These are phyloP conservation scores for Pituophis catenifer DNA, from an alignment of 2,113 vertebrate species.

Conservation along the genomic window DNA sequence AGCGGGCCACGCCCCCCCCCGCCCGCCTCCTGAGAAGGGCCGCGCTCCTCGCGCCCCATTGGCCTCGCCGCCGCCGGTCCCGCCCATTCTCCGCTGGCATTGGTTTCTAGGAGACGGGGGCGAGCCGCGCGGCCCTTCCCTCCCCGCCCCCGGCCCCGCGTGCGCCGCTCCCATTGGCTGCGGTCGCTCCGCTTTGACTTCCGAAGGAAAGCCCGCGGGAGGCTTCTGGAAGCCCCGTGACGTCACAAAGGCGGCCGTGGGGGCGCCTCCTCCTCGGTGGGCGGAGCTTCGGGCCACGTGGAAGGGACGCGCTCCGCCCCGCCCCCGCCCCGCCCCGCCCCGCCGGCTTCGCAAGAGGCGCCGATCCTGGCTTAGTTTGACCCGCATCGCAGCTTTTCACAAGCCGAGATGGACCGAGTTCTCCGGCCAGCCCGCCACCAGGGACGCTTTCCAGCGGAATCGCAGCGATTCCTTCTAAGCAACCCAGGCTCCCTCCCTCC, in stretches of 20 bases:
- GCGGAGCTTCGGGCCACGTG: not conserved
- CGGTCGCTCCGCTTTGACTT: not conserved
- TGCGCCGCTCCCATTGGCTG: not conserved
- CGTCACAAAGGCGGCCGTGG: not conserved
- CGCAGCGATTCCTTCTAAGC: not conserved
- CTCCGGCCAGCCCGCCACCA: not conserved
- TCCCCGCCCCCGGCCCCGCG: no score
- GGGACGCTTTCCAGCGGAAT: not conserved
- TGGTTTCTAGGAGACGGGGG: not conserved
- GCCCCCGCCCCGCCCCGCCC: no score
- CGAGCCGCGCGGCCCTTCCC: no score
- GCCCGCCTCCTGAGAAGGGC: not conserved
- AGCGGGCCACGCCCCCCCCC: not conserved
- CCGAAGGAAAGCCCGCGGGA: not conserved
- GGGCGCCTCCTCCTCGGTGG: not conserved
- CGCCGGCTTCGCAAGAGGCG: accelerated
- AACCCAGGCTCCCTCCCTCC: not conserved
- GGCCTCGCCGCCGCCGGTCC: not conserved
- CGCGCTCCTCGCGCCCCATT: not conserved
- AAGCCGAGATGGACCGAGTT: not conserved
- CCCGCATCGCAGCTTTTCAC: accelerated
- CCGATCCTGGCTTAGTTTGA: not conserved
- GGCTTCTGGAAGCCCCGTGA: slow-evolving; percentile 23
- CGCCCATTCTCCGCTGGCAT: not conserved
- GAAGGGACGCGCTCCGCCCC: no score